These are phyloP conservation scores for Machimus atricapillus DNA, from an alignment of 2,888 invertebrate genomes.

Conservation along the genomic window DNA sequence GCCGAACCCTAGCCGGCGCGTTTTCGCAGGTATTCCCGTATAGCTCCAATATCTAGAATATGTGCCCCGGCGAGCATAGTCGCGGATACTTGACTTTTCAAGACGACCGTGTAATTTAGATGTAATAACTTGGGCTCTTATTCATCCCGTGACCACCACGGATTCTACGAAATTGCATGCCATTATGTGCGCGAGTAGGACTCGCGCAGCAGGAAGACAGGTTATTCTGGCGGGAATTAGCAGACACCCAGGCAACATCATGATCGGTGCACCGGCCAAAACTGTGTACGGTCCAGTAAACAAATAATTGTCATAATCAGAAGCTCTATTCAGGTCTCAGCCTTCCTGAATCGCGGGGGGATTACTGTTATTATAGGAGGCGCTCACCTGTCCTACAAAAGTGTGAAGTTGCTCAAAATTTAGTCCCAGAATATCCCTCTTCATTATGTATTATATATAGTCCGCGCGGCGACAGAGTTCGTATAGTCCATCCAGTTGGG, in stretches of 20 bases:
- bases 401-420: slow-evolving; percentile 41
- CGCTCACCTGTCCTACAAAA: slow-evolving; percentile 34
- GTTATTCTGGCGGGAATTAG: slow-evolving; percentile 14
- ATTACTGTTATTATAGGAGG: slow-evolving; percentile 31
- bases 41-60: background rate
- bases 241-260: slow-evolving; percentile 37
- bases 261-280: background rate
- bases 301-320: slow-evolving; percentile 40
- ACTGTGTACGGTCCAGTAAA: background rate
- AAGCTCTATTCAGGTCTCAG: slow-evolving; percentile 15
- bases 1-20: background rate
- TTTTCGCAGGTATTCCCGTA: slow-evolving; percentile 1
- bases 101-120: slow-evolving; percentile 37
- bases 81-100: slow-evolving; percentile 18
- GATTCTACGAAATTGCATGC: slow-evolving; percentile 36
- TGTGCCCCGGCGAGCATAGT: background rate
- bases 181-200: slow-evolving; percentile 20
- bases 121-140: slow-evolving; percentile 28
- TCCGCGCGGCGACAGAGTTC: slow-evolving; percentile 5
- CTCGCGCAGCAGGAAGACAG: slow-evolving; percentile 21
- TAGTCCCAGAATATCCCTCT: background rate
- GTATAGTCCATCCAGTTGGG: background rate
- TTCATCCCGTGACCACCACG: slow-evolving; percentile 27
- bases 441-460: background rate
- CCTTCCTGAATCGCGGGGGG: slow-evolving; percentile 18